Base-by-base conservation (phyloP, 2,888 invertebrate genomes). In the Cordilura impudica region DNA sequence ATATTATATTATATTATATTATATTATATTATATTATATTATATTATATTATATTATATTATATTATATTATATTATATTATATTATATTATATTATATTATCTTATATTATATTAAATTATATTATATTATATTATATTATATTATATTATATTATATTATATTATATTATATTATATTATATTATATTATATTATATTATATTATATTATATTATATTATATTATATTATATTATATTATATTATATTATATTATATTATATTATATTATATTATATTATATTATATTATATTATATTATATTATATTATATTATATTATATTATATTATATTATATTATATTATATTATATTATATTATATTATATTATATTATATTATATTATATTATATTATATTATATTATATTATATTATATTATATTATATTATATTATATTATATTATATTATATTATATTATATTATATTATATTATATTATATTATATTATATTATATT, bases 131-230 rank as follows among this genome's bases (percentile, higher is more conserved):
- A 56, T 66, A 47, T 47, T 58, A 74, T 66, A 47, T 47, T 47
- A 74, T 56, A 29, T 29, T 58, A 74, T 66, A 39, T 56, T 49
- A 74, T 66, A 31, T 66, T 65, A 66, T 74, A 23, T 69, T 56
- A 56, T 69, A 29, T 69, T 45, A 69, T 56, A 29, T 56, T 63
- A 53, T 69, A 18, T 56, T 56, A 69, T 69, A 29, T 56, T 45
- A 56, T 69, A 29, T 69, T 56, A 69, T 69, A 29, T 56, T 56
- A 69, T 56, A 18, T 49, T 51, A 70, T 51, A 43, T 49, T 35
- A 70, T 51, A 21, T 39, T 51, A 70, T 58, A 26, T 47, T 51
- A 51, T 51, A 51, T 51, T 51, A 51, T 51, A 51, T 51, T 51
- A 51, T 35, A 31, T 39, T 49, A 51, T 65, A 31, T 39, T 14